phyloP scores from a whole-genome alignment of 2,888 invertebrate genomes.

The Dinocampus coccinellae region DNA sequence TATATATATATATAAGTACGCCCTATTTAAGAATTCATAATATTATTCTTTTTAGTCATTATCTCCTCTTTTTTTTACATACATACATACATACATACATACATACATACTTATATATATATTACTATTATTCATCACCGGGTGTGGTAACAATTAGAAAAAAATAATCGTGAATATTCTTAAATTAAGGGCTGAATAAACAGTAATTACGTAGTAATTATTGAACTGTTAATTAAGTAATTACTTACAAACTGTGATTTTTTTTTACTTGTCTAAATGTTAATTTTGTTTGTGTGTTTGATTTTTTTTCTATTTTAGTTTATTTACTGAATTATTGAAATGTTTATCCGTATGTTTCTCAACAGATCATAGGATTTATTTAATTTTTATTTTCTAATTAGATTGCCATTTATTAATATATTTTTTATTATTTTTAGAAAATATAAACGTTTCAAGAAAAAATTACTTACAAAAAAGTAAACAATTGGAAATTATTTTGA shows the following conservation, averaged over 20 bases:
- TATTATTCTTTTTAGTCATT: background rate
- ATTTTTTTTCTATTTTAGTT: constrained; percentile 8
- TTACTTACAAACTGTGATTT: constrained; percentile 40
- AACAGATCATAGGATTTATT: constrained; percentile 24
- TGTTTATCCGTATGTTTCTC: constrained; percentile 38
- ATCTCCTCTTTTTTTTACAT: background rate
- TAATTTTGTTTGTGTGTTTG: constrained; percentile 31
- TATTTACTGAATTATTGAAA: background rate
- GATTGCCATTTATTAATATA: background rate
- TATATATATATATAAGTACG: background rate
- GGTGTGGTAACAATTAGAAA: constrained; percentile 21
- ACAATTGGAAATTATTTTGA: no score
- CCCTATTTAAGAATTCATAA: constrained; percentile 33
- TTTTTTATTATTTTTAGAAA: background rate
- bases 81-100: background rate
- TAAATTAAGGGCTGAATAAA: no score
- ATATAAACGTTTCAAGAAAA: background rate
- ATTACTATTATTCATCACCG: background rate
- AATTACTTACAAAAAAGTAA: no score
- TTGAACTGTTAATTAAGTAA: constrained; percentile 36
- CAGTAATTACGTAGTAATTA: no score
- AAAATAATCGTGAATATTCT: constrained; percentile 31
- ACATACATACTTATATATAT: background rate
- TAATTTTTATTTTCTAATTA: constrained; percentile 13
- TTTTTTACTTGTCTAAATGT: constrained; percentile 32